These are phyloP conservation scores for Heliocidaris erythrogramma DNA, from an alignment of 35 echinoderm and acorn worm genomes.

Conservation along the genomic window DNA sequence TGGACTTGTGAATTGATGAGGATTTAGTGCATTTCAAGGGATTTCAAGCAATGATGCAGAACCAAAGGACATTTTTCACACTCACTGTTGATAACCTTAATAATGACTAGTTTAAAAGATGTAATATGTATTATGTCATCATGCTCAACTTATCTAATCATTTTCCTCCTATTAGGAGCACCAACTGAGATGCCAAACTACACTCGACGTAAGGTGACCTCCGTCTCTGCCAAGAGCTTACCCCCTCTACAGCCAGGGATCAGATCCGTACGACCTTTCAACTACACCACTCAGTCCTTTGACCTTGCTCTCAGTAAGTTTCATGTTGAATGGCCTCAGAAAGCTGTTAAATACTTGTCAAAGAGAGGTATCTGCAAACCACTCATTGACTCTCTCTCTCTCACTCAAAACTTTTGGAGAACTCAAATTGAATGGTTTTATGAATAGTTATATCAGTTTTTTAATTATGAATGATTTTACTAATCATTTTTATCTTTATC, in stretches of 20 bases:
- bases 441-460: too few species aligned
- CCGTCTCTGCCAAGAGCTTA: constrained; percentile 71
- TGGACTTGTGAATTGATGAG: too few species aligned
- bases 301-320: constrained; percentile 81
- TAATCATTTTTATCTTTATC: too few species aligned
- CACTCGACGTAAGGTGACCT: constrained; percentile 63
- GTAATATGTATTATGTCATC: too few species aligned
- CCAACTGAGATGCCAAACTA: constrained; percentile 39
- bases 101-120: neutral
- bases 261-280: constrained; percentile 59
- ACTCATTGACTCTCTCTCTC: too few species aligned
- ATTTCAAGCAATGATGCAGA: neutral
- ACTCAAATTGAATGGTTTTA: too few species aligned
- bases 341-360: neutral
- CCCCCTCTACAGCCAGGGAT: constrained; percentile 65
- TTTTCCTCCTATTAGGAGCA: neutral
- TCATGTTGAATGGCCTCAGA: neutral
- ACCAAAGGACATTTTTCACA: neutral
- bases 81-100: neutral
- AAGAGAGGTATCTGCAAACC: too few species aligned
- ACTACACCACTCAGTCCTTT: constrained; percentile 54
- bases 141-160: neutral
- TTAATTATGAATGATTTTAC: too few species aligned
- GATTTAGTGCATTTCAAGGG: neutral
- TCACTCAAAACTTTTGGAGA: too few species aligned